Conservation (phyloP, 2,113 vertebrate species). For the Athene cunicularia region DNA sequence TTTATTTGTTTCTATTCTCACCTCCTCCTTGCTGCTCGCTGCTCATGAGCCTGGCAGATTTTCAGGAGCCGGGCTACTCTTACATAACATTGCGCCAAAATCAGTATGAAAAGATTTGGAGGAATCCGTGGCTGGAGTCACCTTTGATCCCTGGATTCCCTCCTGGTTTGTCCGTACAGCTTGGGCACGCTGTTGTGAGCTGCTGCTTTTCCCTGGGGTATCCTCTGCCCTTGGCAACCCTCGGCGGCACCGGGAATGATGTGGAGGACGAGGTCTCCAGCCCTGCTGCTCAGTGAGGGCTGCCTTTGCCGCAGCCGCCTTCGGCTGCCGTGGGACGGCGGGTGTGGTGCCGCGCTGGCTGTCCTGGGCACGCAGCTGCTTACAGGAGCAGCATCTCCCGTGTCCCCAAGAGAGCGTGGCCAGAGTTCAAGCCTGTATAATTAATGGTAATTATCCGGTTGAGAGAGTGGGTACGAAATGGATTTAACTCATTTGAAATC, state of each 20-base stretch:
- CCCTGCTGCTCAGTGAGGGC: rapidly evolving
- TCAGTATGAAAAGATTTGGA: rapidly evolving
- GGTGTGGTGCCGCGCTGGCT: not conserved
- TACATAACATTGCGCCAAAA: not conserved
- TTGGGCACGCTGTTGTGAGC: not conserved
- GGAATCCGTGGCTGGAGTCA: not conserved
- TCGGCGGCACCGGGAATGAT: rapidly evolving
- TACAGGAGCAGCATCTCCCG: not conserved
- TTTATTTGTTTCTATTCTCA: constrained; percentile 56
- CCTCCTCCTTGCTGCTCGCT: not conserved
- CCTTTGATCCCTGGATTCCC: not conserved
- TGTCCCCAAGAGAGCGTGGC: not conserved
- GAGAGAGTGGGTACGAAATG: not conserved
- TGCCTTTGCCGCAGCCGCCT: not conserved
- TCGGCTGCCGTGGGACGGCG: not conserved
- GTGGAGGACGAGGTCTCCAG: not conserved
- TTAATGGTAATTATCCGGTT: not conserved
- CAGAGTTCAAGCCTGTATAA: constrained; percentile 18
- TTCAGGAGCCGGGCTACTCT: constrained; percentile 21
- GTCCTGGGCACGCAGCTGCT: rapidly evolving
- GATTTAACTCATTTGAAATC: not conserved
- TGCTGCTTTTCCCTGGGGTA: not conserved
- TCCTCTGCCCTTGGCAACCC: not conserved
- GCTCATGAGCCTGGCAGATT: not conserved
- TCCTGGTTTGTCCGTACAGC: not conserved